Base-by-base conservation (phyloP, 2,888 invertebrate species). In the Proisotoma minuta region DNA sequence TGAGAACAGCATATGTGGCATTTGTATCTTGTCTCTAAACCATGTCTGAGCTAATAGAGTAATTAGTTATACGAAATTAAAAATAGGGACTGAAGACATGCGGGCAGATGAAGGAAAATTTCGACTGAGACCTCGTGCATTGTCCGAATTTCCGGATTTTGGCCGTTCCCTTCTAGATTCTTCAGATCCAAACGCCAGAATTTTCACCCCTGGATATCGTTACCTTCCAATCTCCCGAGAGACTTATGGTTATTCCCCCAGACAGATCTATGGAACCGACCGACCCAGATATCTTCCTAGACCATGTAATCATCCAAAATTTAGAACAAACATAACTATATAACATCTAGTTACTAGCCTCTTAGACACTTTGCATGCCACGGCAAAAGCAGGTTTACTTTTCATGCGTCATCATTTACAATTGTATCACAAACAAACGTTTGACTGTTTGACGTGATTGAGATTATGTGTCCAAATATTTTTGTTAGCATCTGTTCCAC, bases 151-250 rank as follows among this genome's bases (percentile, higher is more conserved):
- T 53, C 69, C 69, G 8, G 61, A 60, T 28, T 64, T 62, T 34
- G 60, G 56, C 20, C 52, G 53, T 24, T 52, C 66, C 24, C 29
- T 56, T 20, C 54, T 62, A 29, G 58, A 85, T 80, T 90, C 90
- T 78, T 84, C 86, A 73, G 67, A 69, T 29, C 63, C 70, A 24
- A 54, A 61, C 50, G 23, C 67, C 15, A 87, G 91, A 80, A 89
- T 91, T 82, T 83, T 86, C 78, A 86, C 87, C 63, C 88, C 89
- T 77, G 91, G 91, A 76, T 91, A 91, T 85, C 88, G 91, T 81
- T 91, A 91, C 82, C 83, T 89, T 80, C 91, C 91, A 75, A 57
- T 61, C 43, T 61, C 61, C 23, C 87, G 91, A 77, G 91, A 91
- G 78, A 87, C 85, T 77, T 91, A 91, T 81, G 91, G 91, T 71